phyloP scores from a whole-genome alignment of 2,888 invertebrate species.

The Asteroscopus sphinx region DNA sequence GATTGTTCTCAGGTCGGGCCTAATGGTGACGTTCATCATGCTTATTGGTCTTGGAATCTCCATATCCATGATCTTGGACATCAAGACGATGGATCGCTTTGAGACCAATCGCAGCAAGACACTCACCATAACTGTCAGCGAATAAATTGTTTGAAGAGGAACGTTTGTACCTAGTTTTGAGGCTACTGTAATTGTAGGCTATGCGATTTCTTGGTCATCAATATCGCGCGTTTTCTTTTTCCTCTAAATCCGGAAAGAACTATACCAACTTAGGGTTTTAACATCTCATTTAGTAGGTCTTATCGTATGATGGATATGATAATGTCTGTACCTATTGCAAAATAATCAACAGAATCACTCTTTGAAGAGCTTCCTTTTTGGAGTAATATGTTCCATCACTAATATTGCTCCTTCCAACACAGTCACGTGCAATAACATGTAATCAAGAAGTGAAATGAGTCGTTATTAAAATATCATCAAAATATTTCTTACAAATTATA shows the following conservation, averaged over 20 bases:
- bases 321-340: conserved; percentile 7
- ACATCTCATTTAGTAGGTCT: conserved; percentile 2
- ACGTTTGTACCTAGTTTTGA: background rate
- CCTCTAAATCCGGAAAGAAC: background rate
- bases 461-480: background rate
- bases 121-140: conserved; percentile 94
- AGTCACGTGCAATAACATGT: conserved; percentile 35
- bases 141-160: conserved; percentile 78
- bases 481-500: no score
- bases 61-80: conserved; percentile 96
- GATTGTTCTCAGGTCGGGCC: conserved; percentile 90
- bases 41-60: conserved; percentile 94
- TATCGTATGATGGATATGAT: conserved; percentile 39
- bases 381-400: conserved; percentile 33
- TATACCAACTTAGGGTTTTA: background rate
- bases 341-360: conserved; percentile 50
- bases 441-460: background rate
- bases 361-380: conserved; percentile 38
- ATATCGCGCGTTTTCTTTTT: background rate
- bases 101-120: conserved; percentile 98
- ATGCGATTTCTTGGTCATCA: background rate
- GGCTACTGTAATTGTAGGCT: background rate
- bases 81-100: conserved; percentile 98
- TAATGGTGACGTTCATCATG: conserved; percentile 94
- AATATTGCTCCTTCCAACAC: conserved; percentile 4